A percentile compares a stretch with the other conserved stretches of the same genome.
Evolutionary conservation across 1,140 invertebrate species (phyloP).

Genomic region (Ceratina australensis): DNA sequence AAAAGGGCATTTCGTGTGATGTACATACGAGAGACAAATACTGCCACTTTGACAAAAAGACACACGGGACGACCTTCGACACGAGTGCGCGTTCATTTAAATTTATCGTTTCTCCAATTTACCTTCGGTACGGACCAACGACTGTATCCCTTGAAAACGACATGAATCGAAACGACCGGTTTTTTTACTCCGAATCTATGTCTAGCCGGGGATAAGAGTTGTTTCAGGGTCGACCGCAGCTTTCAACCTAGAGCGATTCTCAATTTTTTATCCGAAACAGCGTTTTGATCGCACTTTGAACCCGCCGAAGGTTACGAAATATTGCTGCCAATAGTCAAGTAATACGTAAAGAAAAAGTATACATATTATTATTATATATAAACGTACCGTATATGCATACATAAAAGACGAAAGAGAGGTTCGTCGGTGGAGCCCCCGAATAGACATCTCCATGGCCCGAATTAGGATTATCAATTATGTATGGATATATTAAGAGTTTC

Average conservation of each 20-base stretch:
- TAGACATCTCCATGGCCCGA: conserved; percentile 63
- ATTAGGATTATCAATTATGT: conserved; percentile 65
- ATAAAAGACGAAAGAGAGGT: background rate
- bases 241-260: conserved; percentile 20
- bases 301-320: conserved; percentile 52
- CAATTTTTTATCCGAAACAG: conserved; percentile 43
- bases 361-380: conserved; percentile 12
- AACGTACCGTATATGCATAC: background rate
- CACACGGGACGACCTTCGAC: conserved; percentile 25
- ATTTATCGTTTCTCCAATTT: conserved; percentile 14
- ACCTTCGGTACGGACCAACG: conserved; percentile 43
- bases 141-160: conserved; percentile 17
- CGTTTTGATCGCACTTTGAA: conserved; percentile 63
- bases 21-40: conserved; percentile 31
- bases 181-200: conserved; percentile 37
- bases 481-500: conserved; percentile 12
- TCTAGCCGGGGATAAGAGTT: conserved; percentile 14
- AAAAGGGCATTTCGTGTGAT: conserved; percentile 31
- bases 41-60: conserved; percentile 2
- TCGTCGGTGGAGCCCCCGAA: conserved; percentile 13
- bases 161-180: background rate
- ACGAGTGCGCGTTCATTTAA: conserved; percentile 43
- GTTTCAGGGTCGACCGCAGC: conserved; percentile 34
- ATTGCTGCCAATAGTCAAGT: conserved; percentile 45
- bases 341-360: conserved; percentile 10